Conservation (phyloP, 2,797 vertebrate species). For the Lagodon rhomboides region DNA sequence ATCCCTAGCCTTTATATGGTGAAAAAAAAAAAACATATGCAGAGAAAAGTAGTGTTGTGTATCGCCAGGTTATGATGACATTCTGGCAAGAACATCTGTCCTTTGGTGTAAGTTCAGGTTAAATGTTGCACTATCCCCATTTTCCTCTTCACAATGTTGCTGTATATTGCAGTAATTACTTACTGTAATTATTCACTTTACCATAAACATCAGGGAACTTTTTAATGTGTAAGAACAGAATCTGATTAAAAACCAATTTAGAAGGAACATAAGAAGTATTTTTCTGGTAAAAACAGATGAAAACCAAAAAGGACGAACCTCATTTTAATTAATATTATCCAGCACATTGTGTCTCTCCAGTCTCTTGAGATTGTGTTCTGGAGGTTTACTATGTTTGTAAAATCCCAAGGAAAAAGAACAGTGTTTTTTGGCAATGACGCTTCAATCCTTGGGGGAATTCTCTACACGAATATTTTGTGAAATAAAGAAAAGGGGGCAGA, state of each 20-base stretch:
- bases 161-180: background rate
- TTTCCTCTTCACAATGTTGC: background rate
- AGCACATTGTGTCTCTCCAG: background rate
- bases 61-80: background rate
- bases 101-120: background rate
- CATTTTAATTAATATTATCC: slow-evolving; percentile 1
- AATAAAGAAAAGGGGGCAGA: slow-evolving; percentile 10
- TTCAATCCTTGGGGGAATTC: slow-evolving; percentile 3
- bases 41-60: background rate
- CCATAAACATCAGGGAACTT: background rate
- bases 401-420: background rate
- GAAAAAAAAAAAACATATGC: background rate
- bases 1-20: background rate
- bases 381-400: background rate
- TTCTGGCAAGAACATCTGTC: background rate
- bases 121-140: background rate
- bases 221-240: background rate
- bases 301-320: background rate
- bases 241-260: background rate
- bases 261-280: background rate
- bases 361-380: slow-evolving; percentile 15
- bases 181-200: too few relatives aligned
- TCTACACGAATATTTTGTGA: slow-evolving; percentile 40
- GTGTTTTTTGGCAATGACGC: slow-evolving; percentile 12
- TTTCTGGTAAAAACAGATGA: background rate